These are phyloP conservation scores for Drosophila nasuta DNA, from an alignment of 1,140 invertebrate species.

Conservation along the genomic window DNA sequence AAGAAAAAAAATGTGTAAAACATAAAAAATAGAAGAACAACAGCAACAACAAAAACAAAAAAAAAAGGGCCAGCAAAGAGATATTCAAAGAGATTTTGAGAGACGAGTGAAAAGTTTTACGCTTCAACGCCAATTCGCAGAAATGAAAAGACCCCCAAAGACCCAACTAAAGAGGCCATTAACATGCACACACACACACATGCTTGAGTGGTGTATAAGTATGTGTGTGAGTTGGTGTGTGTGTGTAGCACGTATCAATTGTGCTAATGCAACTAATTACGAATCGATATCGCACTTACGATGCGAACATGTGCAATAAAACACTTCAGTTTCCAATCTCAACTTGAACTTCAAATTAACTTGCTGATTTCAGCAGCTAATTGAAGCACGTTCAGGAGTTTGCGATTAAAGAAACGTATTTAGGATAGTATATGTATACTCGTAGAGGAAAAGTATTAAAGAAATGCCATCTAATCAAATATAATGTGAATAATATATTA, in stretches of 20 bases:
- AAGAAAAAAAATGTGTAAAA: constrained; percentile 14
- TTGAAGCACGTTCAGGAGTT: too few species aligned
- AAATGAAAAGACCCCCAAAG: constrained; percentile 47
- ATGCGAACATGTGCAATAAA: not conserved
- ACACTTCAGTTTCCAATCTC: not conserved
- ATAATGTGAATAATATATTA: too few species aligned
- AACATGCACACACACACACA: constrained; percentile 3
- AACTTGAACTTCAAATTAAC: not conserved
- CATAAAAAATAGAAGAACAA: not conserved
- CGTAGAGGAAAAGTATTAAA: too few species aligned
- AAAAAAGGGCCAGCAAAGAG: constrained; percentile 38
- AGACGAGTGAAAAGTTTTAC: constrained; percentile 54
- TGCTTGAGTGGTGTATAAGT: not conserved
- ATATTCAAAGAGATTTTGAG: constrained; percentile 33
- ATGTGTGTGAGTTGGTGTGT: not conserved
- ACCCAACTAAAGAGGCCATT: constrained; percentile 15
- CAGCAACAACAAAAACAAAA: too few species aligned
- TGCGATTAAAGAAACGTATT: too few species aligned
- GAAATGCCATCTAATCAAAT: too few species aligned
- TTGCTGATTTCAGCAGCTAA: too few species aligned
- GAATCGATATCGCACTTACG: not conserved
- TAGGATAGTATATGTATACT: too few species aligned
- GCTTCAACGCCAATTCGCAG: constrained; percentile 41
- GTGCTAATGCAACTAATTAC: constrained; percentile 5
- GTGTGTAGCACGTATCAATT: not conserved